Percentiles rank a stretch among this genome's conserved stretches.
phyloP scores from a whole-genome alignment of 2,113 vertebrate genomes.

The Lophius piscatorius region DNA sequence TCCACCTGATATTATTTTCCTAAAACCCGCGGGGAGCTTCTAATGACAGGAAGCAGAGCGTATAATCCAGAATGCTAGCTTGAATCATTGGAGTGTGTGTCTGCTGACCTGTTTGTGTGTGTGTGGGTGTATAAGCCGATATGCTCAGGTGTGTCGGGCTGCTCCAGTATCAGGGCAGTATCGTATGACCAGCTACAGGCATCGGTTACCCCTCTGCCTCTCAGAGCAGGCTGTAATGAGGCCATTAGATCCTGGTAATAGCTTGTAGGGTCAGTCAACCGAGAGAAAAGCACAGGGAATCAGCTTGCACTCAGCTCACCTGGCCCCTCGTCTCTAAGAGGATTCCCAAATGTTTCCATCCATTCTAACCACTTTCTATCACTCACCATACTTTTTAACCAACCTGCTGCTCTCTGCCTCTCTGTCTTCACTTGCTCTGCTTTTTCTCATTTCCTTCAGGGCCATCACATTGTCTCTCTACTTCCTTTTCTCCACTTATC shows the following conservation, averaged over 20 bases:
- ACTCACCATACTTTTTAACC: conserved; percentile 1
- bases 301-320: conserved; percentile 56
- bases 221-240: conserved; percentile 89
- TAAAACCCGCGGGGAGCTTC: too few relatives aligned
- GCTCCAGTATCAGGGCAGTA: conserved; percentile 54
- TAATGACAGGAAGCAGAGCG: too few relatives aligned
- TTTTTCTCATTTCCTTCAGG: too few relatives aligned
- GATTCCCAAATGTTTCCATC: neutral
- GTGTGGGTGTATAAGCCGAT: neutral
- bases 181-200: conserved; percentile 63
- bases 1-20: too few relatives aligned
- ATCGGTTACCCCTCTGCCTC: conserved; percentile 67
- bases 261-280: conserved; percentile 86
- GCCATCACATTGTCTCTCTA: too few relatives aligned
- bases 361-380: neutral
- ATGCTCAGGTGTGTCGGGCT: conserved; percentile 57
- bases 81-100: too few relatives aligned
- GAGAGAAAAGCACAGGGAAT: conserved; percentile 76
- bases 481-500: too few relatives aligned
- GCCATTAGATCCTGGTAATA: conserved; percentile 90
- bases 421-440: too few relatives aligned
- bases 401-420: neutral
- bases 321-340: conserved; percentile 14
- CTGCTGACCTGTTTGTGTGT: conserved; percentile 3
- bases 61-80: too few relatives aligned